Evolutionary conservation across 2,888 invertebrate species (phyloP), one percentile per base, ranked within the genome.

Genomic region (Noctua janthina): DNA sequence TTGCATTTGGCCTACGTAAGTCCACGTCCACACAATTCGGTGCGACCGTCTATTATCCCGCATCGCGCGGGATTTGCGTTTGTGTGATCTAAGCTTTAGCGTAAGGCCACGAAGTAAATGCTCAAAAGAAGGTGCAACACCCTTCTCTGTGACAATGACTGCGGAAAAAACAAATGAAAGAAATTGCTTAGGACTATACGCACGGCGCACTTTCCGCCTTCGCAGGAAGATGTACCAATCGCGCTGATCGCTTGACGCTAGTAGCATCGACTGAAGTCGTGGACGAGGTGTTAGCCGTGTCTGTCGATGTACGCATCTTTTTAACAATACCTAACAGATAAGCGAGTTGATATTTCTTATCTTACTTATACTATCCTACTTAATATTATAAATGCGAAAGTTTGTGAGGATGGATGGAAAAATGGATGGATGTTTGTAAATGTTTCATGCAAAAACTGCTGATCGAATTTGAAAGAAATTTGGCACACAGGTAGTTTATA

Each of bases 1-100:
- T 75, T 84, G 80, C 67, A 73, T 66, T 29, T 46, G 46, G 10
- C 17, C 23, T 15, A 10, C 68, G 4, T 68, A 46, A 68, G n/a
- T 49, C n/a, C 68, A 46, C n/a, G 46, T n/a, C 10, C 68, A 46
- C n/a, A 46, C 68, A 68, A 46, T 66, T 46, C n/a, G n/a, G 46
- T 1, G 17, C 49, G 46, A 46, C 46, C 46, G n/a, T 4, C 15
- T 17, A 46, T 68, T 8, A n/a, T 8, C 17, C 4, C n/a, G 10
- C 15, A 46, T 46, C n/a, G 46, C 46, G 68, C n/a, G 68, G n/a
- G 46, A 29, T 46, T 68, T 17, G 10, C n/a, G 8, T 46, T n/a
- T n/a, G 3, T 29, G n/a, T n/a, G 68, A 15, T 23, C 68, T n/a
- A 46, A 46, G 46, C 68, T 68, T 68, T n/a, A 64, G 17, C 8